Evolutionary conservation across 35 echinoderm and acorn worm genomes (phyloP).

Genomic region (Nesometra sesokonis): DNA sequence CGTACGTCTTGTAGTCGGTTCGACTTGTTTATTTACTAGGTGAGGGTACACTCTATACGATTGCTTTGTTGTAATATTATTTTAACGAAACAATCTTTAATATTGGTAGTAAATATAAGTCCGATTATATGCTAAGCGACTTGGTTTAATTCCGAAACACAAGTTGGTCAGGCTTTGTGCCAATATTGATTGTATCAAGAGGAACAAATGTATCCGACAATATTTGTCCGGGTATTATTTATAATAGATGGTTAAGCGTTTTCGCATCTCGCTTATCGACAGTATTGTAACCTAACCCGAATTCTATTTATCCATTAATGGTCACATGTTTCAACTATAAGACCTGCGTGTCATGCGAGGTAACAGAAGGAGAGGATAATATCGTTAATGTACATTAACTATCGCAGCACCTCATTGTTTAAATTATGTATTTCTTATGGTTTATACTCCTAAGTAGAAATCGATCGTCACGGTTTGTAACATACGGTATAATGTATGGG

Average conservation of each 20-base stretch:
- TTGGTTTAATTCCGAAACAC: background rate
- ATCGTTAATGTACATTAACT: background rate
- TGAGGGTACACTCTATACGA: too few relatives aligned
- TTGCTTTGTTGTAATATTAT: too few relatives aligned
- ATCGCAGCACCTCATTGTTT: background rate
- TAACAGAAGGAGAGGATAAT: background rate
- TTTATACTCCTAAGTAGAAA: background rate
- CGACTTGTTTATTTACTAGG: too few relatives aligned
- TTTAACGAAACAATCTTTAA: too few relatives aligned
- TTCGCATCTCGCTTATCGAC: background rate
- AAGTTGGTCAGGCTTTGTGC: background rate
- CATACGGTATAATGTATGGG: background rate
- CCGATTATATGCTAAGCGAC: background rate
- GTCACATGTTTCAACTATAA: background rate
- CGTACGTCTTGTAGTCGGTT: too few relatives aligned
- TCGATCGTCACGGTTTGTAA: background rate
- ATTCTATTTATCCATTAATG: background rate
- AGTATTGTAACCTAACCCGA: background rate
- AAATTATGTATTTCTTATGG: slow-evolving; percentile 1
- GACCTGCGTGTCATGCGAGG: background rate
- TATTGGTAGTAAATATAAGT: background rate
- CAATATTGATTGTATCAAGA: background rate
- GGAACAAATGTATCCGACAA: background rate
- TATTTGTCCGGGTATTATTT: background rate
- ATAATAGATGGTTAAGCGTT: background rate